Percentiles rank a stretch among this genome's conserved stretches.
These are phyloP conservation scores for Falco berigora DNA, from an alignment of 2,797 vertebrate genomes.

Conservation along the genomic window DNA sequence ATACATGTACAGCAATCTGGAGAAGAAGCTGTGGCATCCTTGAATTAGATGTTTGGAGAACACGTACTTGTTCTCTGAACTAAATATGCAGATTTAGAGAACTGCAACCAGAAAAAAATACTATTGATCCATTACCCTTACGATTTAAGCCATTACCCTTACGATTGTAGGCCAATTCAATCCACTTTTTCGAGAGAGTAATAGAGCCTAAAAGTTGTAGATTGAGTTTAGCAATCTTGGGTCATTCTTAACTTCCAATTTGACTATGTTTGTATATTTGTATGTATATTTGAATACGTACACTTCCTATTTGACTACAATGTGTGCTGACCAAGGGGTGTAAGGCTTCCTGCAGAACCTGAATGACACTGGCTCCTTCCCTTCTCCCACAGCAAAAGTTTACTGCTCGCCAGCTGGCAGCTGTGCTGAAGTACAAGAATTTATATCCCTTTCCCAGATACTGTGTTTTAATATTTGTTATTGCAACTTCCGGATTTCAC, in stretches of 20 bases:
- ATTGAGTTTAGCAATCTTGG: neutral
- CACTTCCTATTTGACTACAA: neutral
- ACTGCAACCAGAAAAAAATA: neutral
- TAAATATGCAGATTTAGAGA: neutral
- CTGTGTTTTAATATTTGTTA: neutral
- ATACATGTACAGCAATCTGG: neutral
- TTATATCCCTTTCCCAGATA: neutral
- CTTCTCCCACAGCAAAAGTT: neutral
- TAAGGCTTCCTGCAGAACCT: neutral
- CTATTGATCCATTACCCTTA: neutral
- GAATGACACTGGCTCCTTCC: neutral
- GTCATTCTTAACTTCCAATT: neutral
- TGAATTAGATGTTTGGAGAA: neutral
- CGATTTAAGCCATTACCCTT: neutral
- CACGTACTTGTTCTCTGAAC: neutral
- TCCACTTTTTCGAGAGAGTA: rapidly evolving
- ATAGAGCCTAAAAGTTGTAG: neutral
- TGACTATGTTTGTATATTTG: neutral
- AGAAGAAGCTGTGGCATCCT: neutral
- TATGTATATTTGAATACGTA: too few species aligned
- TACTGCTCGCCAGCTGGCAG: neutral
- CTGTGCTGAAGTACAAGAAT: neutral
- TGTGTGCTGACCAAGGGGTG: rapidly evolving
- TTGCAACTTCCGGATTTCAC: neutral
- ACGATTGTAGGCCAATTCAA: neutral